phyloP scores from a whole-genome alignment of 2,888 invertebrate species.

The Monoplex corrugatus region DNA sequence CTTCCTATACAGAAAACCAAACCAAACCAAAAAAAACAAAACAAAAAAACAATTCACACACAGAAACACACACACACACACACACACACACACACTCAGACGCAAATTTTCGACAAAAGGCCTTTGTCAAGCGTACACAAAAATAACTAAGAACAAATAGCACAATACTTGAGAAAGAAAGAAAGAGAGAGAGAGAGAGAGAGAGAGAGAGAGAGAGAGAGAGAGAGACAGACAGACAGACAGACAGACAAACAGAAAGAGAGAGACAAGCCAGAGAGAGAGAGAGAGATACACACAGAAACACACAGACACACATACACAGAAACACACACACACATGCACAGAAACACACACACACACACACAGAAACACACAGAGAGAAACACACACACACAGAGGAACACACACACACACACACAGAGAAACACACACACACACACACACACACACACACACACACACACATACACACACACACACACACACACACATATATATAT shows the following conservation, averaged over 20 bases:
- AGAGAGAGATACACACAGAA: neutral
- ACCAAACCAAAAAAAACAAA: no score
- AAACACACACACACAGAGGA: neutral
- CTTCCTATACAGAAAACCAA: no score
- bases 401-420: neutral
- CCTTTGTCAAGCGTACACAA: neutral
- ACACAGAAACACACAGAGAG: conserved; percentile 14
- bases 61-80: conserved; percentile 11
- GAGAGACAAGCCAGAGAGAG: neutral
- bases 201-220: no score
- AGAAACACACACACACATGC: conserved; percentile 16
- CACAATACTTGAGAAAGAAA: neutral
- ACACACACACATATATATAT: neutral
- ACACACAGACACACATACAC: conserved; percentile 22
- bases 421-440: no score
- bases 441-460: conserved; percentile 2
- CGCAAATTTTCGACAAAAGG: neutral
- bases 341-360: conserved; percentile 30
- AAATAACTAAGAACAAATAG: neutral
- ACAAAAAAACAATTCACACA: no score
- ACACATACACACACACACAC: conserved; percentile 14
- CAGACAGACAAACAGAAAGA: neutral
- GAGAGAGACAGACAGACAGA: neutral
- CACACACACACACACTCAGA: neutral
- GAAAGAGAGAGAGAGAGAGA: neutral